Evolutionary conservation across 2,888 invertebrate genomes (phyloP), one percentile per base, ranked within the genome.

Genomic region (Eilema depressum): DNA sequence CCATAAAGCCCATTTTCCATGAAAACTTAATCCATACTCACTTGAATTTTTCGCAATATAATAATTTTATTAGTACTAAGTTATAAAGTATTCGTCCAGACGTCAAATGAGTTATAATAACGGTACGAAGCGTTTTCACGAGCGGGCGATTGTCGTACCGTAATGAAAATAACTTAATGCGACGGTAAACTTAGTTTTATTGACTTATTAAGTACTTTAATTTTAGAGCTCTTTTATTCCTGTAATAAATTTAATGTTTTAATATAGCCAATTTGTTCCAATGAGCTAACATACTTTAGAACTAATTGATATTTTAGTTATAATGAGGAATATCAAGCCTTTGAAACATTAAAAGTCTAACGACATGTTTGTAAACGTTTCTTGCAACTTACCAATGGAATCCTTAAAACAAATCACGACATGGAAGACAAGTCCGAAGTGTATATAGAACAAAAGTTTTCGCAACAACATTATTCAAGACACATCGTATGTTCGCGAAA

Each of bases 401-500:
- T 95, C 95, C 90, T 95, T 94, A 91, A 94, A 94, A 89, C 95
- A 95, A 90, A 95, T 95, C 90, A 94, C 95, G 89, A 93, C 91
- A 86, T 95, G 94, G 92, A 95, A 95, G 93, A 95, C 94, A 85
- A 95, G 95, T 94, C 95, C 95, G 82, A 95, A 95, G 83, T 95
- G 92, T 91, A 93, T 85, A 88, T 91, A 95, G 89, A 94, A 94
- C 91, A 95, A 92, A 86, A 95, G 89, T 92, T 93, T 95, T 87
- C 91, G 91, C 86, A 94, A 92, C 92, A 92, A 92, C 95, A 95
- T 95, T 87, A 92, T 95, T 93, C 88, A 91, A 89, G 88, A 90
- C 91, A 93, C 94, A 95, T 94, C 75, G 87, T 93, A 92, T 88
- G 78, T 86, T 85, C 77, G 81, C 73, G 75, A 81, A 78, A 78